A percentile compares a stretch with the other conserved stretches of the same genome.
phyloP scores from a whole-genome alignment of 2,888 invertebrate genomes.

The Apoda limacodes region DNA sequence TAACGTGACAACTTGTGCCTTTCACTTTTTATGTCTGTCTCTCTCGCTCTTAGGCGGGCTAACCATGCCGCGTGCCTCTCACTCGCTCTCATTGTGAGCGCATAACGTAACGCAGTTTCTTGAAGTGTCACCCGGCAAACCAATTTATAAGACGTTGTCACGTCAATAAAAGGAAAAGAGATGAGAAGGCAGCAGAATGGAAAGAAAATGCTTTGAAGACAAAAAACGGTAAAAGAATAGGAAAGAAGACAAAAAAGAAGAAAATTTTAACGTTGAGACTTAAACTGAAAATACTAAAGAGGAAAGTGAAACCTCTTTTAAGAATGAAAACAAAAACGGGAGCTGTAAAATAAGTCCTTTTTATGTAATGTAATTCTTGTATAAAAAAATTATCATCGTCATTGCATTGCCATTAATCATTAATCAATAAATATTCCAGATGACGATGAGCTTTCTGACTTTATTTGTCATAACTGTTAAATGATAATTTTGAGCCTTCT shows the following conservation, averaged over 20 bases:
- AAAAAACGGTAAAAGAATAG: too few species aligned
- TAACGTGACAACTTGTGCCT: too few species aligned
- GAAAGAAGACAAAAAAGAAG: background rate
- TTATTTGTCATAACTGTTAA: slow-evolving; percentile 5
- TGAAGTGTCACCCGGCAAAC: too few species aligned
- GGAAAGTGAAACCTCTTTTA: slow-evolving; percentile 1
- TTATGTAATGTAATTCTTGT: slow-evolving; percentile 6
- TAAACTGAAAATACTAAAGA: background rate
- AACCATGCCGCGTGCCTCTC: too few species aligned
- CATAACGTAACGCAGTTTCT: too few species aligned
- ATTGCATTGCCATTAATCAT: slow-evolving; percentile 8
- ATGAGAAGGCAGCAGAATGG: slow-evolving; percentile 2
- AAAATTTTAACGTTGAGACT: slow-evolving; percentile 3
- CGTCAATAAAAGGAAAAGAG: too few species aligned
- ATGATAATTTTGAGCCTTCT: slow-evolving; percentile 5
- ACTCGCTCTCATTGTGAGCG: too few species aligned
- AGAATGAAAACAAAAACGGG: background rate
- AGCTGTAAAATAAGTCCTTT: slow-evolving; percentile 2
- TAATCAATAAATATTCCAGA: slow-evolving; percentile 6
- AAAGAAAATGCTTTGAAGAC: too few species aligned
- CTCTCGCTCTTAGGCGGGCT: too few species aligned
- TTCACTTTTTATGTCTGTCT: too few species aligned
- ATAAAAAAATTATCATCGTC: slow-evolving; percentile 5
- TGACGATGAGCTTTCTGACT: slow-evolving; percentile 8
- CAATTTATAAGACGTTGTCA: too few species aligned